These are phyloP conservation scores for Muricea muricata DNA, from an alignment of 92 coral and sea anemone genomes.

Conservation along the genomic window DNA sequence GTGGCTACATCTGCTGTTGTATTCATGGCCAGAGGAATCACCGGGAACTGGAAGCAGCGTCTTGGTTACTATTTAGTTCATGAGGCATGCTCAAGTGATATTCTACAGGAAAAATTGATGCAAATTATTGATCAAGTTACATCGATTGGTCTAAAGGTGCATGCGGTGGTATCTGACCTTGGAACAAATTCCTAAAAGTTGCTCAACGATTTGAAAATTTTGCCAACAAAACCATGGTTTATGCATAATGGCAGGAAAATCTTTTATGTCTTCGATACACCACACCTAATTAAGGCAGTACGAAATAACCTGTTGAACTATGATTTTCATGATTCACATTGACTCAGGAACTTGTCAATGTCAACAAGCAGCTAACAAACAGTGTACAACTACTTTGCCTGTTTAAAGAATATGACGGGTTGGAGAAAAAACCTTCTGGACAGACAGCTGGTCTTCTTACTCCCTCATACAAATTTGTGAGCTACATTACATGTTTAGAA, in stretches of 20 bases:
- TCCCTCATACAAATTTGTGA: neutral
- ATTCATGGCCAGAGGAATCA: conserved; percentile 35
- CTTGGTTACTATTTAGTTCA: conserved; percentile 19
- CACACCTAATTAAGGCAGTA: conserved; percentile 5
- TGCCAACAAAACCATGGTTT: conserved; percentile 3
- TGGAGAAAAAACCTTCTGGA: neutral
- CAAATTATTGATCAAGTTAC: conserved; percentile 8
- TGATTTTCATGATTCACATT: conserved; percentile 12
- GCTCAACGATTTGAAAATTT: conserved; percentile 3
- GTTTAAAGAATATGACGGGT: neutral
- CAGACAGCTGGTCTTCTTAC: neutral
- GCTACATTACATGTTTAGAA: neutral
- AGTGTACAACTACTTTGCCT: neutral
- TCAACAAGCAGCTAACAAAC: neutral
- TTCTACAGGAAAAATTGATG: neutral
- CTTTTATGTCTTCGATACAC: neutral
- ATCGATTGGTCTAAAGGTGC: conserved; percentile 33
- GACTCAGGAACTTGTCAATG: neutral
- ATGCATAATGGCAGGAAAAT: too few relatives aligned
- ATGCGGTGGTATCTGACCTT: conserved; percentile 28
- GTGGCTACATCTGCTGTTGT: conserved; percentile 21
- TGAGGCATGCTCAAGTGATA: conserved; percentile 3
- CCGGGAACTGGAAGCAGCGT: conserved; percentile 40
- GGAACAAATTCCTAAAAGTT: conserved; percentile 25
- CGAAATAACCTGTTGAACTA: conserved; percentile 20